Conservation (phyloP, 2,888 invertebrate genomes). For the Caradrina kadenii region DNA sequence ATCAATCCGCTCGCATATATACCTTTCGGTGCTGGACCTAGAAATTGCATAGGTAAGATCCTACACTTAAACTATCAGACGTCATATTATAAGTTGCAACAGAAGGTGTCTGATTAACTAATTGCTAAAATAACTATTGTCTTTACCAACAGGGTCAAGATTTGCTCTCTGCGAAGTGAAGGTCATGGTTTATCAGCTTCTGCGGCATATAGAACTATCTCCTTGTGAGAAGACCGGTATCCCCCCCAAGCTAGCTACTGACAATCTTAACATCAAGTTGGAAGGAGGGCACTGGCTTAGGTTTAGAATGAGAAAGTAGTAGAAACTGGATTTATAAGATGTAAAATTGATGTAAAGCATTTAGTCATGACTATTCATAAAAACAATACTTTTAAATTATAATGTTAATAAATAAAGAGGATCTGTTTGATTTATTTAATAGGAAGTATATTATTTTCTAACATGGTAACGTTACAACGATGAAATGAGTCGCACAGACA, state of each 20-base stretch:
- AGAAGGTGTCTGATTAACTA: not conserved
- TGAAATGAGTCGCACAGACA: not conserved
- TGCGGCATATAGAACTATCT: conserved; percentile 75
- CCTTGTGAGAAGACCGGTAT: conserved; percentile 75
- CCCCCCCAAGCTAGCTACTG: conserved; percentile 65
- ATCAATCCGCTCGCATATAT: conserved; percentile 79
- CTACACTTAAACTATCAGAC: not conserved
- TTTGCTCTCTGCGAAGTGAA: conserved; percentile 84
- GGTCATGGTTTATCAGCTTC: conserved; percentile 77
- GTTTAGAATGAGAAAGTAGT: conserved; percentile 61
- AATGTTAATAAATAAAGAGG: not conserved
- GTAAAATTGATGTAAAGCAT: not conserved
- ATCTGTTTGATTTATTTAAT: not conserved
- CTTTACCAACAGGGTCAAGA: conserved; percentile 73
- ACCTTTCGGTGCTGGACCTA: conserved; percentile 91
- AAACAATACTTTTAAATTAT: too few species aligned
- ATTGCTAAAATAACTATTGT: not conserved
- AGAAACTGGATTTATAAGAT: not conserved
- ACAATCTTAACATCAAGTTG: conserved; percentile 70
- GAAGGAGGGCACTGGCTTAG: conserved; percentile 79
- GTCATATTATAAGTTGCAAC: not conserved
- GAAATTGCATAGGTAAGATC: conserved; percentile 91
- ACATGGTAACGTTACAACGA: too few species aligned
- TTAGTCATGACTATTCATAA: too few species aligned
- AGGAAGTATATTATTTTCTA: too few species aligned